Base-by-base conservation (phyloP, 2,113 vertebrate species). In the Morone saxatilis region DNA sequence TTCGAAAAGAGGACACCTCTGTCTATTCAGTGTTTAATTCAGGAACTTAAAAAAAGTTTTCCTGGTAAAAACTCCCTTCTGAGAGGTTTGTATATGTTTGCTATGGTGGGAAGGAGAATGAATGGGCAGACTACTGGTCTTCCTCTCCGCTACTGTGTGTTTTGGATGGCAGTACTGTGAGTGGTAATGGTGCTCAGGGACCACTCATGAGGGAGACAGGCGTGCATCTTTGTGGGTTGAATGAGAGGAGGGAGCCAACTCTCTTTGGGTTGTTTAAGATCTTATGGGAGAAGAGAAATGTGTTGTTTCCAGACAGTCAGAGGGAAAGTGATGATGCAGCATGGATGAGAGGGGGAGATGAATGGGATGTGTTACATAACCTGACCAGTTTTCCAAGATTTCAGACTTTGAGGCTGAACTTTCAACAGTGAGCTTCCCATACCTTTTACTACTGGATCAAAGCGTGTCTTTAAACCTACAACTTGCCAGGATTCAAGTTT, bases 331-430 rank as follows among this genome's bases (percentile, higher is more conserved):
- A 94, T 94, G 93, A 95, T 92, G 89, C 91, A 92, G 94, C 90
- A 89, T 87, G 84, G 88, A 87, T 88, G 81, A 91, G 85, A 91
- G 81, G 70, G 78, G 88, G 84, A 93, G 93, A 93, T 92, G 90
- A 93, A 94, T 93, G 88, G 87, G 87, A 91, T 90, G 40, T 86
- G 88, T 95, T 95, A 94, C 91, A 91, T 94, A 95, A 94, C 85
- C 69, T 69, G 48, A 83, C 70, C 80, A 91, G 79, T 91, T 94
- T 94, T 94, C 92, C 84, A 93, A 91, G 69, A 78, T 83, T 86
- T 94, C 71, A 71, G 76, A 81, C 76, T 25, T 25, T 70, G 68
- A 86, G 69, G 25, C 25, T 25, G 25, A 25, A 25, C 25, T 81
- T 88, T 90, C 62, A 85, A 83, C 72, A 79, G 71, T 65, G 71